Evolutionary conservation across 2,113 vertebrate species (phyloP), one percentile per base, ranked within the genome.

Genomic region (Trogon surrucura): DNA sequence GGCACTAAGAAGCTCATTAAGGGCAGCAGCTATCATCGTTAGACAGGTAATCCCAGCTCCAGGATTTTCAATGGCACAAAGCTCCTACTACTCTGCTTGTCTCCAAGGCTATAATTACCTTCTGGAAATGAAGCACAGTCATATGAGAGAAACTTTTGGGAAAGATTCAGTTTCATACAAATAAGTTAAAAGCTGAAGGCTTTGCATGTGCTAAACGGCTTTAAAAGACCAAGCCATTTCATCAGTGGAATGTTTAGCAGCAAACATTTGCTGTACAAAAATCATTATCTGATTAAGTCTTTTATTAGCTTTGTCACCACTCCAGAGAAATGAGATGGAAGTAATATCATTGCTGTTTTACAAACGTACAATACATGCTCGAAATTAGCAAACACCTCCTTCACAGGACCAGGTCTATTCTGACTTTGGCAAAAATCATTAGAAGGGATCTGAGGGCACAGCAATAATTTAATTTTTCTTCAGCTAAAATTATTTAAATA

Each of bases 41-140:
- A 17, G 3, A 95, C 77, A 93, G 88, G 91, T 85, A 93, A 81
- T 95, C 65, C 83, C 81, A 93, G 77, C 80, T 86, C 73, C 83
- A 95, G 88, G 41, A 92, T 96, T 94, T 92, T 80, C 80, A 79
- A 62, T 21, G 2, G 77, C 82, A 95, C 60, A 92, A 81, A 86
- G 72, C 77, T 91, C 65, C 77, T 83, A 41, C 82, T 54, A 75
- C 57, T 89, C 87, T 82, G 77, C 50, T 87, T 1, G 0, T 79
- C 92, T 97, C 92, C n/a, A 72, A 75, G 74, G 91, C 45, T 62
- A 67, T 54, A 91, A 95, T 94, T 92, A 87, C 73, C 57, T 95
- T 75, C 73, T 91, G 80, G 70, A 94, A 96, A 87, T 32, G 32
- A 93, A 93, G 34, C 6, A 17, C 80, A 71, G 75, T 74, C 0